Conservation (phyloP, 2,797 vertebrate species). For the Craterocephalus amniculus region DNA sequence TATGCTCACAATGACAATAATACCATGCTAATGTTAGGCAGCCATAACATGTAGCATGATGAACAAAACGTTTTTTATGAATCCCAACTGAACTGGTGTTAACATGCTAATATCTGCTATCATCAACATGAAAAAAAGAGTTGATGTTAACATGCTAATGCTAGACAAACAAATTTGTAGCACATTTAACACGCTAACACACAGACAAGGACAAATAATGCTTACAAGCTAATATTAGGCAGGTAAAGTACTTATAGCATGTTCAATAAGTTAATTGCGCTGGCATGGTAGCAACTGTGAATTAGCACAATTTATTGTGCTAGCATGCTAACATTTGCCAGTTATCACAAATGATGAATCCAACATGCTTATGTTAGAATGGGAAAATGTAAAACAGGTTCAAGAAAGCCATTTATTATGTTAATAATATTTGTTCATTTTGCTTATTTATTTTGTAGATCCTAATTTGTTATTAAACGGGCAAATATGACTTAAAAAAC, state of each 20-base stretch:
- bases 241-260: no score
- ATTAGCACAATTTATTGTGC: background rate
- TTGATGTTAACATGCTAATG: background rate
- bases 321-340: background rate
- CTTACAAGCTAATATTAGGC: no score
- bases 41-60: background rate
- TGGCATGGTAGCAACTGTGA: no score
- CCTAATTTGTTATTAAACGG: no score
- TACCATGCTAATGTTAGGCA: background rate
- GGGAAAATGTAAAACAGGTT: background rate
- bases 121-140: no score
- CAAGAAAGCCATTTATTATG: background rate
- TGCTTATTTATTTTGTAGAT: no score
- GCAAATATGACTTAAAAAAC: no score
- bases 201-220: no score
- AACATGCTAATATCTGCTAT: background rate
- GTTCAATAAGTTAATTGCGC: background rate
- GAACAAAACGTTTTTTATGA: background rate
- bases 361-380: background rate
- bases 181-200: background rate
- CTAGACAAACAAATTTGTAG: background rate
- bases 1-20: background rate
- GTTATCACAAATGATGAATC: background rate
- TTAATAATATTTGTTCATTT: background rate
- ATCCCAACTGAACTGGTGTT: background rate